Conservation (phyloP, 2,888 invertebrate genomes). For the Desoria tigrina region DNA sequence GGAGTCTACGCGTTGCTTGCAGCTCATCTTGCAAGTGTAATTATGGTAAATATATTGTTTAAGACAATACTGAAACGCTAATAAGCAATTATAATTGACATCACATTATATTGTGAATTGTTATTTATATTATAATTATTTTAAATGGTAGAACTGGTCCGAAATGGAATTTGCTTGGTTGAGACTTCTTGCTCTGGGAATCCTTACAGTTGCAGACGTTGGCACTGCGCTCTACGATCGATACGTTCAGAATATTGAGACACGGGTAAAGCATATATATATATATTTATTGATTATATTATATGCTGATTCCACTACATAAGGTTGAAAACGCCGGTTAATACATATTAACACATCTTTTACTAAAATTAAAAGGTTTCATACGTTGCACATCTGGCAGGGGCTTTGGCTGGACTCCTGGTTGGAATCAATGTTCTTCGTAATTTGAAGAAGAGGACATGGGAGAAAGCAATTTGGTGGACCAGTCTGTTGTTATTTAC, state of each 20-base stretch:
- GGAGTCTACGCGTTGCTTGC: constrained; percentile 88
- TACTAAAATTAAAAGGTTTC: no score
- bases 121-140: no score
- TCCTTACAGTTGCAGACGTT: constrained; percentile 79
- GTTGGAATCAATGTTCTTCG: constrained; percentile 71
- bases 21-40: constrained; percentile 14
- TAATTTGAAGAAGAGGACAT: constrained; percentile 74
- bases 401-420: constrained; percentile 81
- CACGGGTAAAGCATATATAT: constrained; percentile 60
- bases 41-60: constrained; percentile 13
- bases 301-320: no score
- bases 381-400: constrained; percentile 90
- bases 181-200: constrained; percentile 77
- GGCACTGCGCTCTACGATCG: constrained; percentile 88
- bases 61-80: no score
- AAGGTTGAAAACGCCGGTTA: no score
- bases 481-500: constrained; percentile 71
- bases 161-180: constrained; percentile 90
- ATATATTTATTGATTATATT: no score
- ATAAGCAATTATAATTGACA: no score
- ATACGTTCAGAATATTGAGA: constrained; percentile 70
- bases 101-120: no score
- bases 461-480: constrained; percentile 83
- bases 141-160: constrained; percentile 77
- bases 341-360: no score